Conservation (phyloP, 92 coral and sea anemone genomes). For the Palythoa grandis region DNA sequence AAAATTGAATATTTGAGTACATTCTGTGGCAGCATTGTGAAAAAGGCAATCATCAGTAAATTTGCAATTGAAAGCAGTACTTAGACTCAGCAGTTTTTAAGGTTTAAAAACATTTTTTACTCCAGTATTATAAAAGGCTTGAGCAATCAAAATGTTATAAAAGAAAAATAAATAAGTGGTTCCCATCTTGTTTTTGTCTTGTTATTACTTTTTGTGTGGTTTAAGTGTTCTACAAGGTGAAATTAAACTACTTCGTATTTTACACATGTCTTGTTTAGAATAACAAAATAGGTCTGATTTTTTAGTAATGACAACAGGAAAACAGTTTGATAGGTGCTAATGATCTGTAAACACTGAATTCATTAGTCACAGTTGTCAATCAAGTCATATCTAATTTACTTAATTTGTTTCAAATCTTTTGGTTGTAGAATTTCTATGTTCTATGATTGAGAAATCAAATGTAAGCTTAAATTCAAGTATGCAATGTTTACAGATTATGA, state of each 20-base stretch:
- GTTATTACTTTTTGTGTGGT: no score
- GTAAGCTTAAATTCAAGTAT: neutral
- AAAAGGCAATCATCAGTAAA: no score
- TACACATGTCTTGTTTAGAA: neutral
- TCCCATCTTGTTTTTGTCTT: no score
- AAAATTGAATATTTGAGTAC: no score
- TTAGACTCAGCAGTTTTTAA: no score
- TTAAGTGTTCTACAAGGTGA: neutral
- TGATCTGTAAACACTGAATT: conserved; percentile 1
- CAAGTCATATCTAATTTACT: neutral
- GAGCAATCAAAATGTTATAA: no score
- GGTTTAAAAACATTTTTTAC: no score
- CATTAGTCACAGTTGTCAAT: neutral
- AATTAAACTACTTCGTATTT: neutral
- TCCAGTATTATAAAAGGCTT: no score
- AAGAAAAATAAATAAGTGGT: no score
- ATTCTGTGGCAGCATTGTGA: no score
- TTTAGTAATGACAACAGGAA: neutral
- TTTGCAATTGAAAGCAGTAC: no score
- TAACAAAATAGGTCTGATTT: neutral
- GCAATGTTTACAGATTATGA: neutral
- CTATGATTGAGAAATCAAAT: neutral
- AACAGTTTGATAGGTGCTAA: neutral
- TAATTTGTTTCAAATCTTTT: neutral
- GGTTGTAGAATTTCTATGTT: neutral